A percentile compares a stretch with the other conserved stretches of the same genome.
Conservation (phyloP, 2,888 invertebrate species). For the Charanyca ferruginea region DNA sequence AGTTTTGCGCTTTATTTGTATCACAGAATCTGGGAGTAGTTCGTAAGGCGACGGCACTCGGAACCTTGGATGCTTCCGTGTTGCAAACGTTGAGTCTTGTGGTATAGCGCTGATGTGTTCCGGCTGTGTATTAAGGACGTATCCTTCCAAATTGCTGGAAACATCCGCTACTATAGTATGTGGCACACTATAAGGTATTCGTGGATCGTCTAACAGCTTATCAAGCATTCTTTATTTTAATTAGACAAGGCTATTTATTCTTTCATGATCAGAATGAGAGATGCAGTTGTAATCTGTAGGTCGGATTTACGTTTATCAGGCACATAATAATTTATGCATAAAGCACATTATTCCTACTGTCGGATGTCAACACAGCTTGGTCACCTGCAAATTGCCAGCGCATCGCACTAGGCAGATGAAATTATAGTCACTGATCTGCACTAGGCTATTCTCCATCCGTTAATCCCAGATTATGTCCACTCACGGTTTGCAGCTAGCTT, state of each 20-base stretch:
- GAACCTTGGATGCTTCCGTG: slow-evolving; percentile 48
- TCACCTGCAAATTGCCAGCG: slow-evolving; percentile 18
- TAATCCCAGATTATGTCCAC: slow-evolving; percentile 26
- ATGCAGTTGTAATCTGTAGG: not conserved
- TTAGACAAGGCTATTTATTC: slow-evolving; percentile 26
- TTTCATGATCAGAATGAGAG: slow-evolving; percentile 12
- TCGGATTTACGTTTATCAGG: not conserved
- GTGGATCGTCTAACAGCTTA: slow-evolving; percentile 27
- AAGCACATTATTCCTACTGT: not conserved
- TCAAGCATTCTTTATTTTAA: slow-evolving; percentile 46
- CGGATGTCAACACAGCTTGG: not conserved
- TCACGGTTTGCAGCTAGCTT: slow-evolving; percentile 18
- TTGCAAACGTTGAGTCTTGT: slow-evolving; percentile 38
- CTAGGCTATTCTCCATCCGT: slow-evolving; percentile 28
- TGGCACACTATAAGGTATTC: slow-evolving; percentile 44
- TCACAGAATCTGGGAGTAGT: slow-evolving; percentile 32
- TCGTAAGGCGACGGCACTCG: slow-evolving; percentile 27
- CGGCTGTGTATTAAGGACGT: slow-evolving; percentile 40
- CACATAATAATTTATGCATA: not conserved
- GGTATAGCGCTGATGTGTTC: slow-evolving; percentile 51
- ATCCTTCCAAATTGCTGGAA: slow-evolving; percentile 47
- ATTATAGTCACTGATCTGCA: slow-evolving; percentile 28
- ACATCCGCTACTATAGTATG: slow-evolving; percentile 39
- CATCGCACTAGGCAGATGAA: slow-evolving; percentile 27
- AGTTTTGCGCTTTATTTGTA: slow-evolving; percentile 49